Evolutionary conservation across 2,797 vertebrate species (phyloP), one percentile per base, ranked within the genome.

Genomic region (Brachymystax lenok): DNA sequence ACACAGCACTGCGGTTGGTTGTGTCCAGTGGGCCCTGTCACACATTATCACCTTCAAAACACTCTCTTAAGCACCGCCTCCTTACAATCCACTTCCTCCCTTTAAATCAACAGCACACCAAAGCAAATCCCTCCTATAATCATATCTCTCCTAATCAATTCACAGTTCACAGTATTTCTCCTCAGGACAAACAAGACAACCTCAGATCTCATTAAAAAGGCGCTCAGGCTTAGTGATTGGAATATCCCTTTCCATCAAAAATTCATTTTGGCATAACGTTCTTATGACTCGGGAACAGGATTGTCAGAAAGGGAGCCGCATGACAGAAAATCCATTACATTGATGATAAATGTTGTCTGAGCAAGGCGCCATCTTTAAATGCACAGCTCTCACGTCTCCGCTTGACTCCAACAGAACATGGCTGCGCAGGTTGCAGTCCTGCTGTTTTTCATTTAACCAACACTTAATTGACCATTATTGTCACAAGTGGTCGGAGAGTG

Each of bases 11-110:
- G 40, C 40, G 10, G 40, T 46, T 46, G 51, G 13, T 67, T 1
- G 28, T 35, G 76, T 79, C 40, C 54, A 80, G 52, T 63, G 33
- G 13, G 79, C 28, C 50, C 3, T 71, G 77, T 81, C 12, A 74
- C 19, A 73, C 4, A 73, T 30, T 28, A 30, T 51, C 59, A 71
- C 54, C 24, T 71, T 77, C 75, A 77, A 35, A 51, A 24, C 35
- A 64, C 46, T 76, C 33, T 5, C 13, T 21, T 70, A 51, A 17
- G 35, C 69, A 51, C 40, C 5, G 3, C 24, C 19, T 51, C 33
- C 69, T 70, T n/a, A n/a, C 3, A n/a, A n/a, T 63, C 24, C 24
- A 24, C 27, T 67, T 67, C 10, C 21, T 67, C 14, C n/a, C 21
- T 16, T 28, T 67, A 14, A 13, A 67, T 67, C 64, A 67, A 27